phyloP scores from a whole-genome alignment of 1,140 invertebrate genomes.

The Aphelenchoides besseyi region DNA sequence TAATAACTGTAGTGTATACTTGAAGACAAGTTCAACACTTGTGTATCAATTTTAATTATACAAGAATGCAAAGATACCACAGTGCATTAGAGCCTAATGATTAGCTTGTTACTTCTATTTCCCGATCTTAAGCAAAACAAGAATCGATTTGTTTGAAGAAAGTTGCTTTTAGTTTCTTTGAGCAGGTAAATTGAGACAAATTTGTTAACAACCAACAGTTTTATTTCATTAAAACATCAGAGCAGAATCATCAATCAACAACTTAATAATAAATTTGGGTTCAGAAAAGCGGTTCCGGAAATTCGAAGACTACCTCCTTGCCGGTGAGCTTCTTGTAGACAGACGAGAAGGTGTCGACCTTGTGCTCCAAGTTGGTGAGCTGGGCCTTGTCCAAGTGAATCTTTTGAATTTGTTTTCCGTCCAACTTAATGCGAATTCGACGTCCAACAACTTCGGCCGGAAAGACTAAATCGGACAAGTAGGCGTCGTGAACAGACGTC shows the following conservation, averaged over 20 bases:
- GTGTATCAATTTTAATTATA: not conserved
- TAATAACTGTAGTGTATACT: no score
- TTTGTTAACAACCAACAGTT: conserved; percentile 6
- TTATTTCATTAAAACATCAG: not conserved
- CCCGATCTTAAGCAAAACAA: no score
- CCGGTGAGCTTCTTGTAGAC: conserved; percentile 99
- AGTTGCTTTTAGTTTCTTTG: not conserved
- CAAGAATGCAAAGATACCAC: not conserved
- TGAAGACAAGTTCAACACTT: not conserved
- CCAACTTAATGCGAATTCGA: conserved; percentile 87
- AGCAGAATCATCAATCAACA: not conserved
- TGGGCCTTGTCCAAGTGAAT: conserved; percentile 97
- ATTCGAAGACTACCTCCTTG: conserved; percentile 96
- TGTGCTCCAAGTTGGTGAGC: conserved; percentile 98
- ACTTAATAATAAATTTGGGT: conserved; percentile 4
- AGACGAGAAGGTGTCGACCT: conserved; percentile 93
- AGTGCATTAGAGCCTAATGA: not conserved
- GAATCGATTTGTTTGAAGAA: no score
- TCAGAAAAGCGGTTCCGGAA: conserved; percentile 81
- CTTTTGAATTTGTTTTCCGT: conserved; percentile 81
- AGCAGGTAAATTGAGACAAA: no score
- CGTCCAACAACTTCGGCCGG: conserved; percentile 99
- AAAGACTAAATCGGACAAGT: conserved; percentile 93
- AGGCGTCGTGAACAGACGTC: conserved; percentile 92
- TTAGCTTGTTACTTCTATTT: not conserved